Evolutionary conservation across 2,113 vertebrate genomes (phyloP).

Genomic region (Hoplias malabaricus): DNA sequence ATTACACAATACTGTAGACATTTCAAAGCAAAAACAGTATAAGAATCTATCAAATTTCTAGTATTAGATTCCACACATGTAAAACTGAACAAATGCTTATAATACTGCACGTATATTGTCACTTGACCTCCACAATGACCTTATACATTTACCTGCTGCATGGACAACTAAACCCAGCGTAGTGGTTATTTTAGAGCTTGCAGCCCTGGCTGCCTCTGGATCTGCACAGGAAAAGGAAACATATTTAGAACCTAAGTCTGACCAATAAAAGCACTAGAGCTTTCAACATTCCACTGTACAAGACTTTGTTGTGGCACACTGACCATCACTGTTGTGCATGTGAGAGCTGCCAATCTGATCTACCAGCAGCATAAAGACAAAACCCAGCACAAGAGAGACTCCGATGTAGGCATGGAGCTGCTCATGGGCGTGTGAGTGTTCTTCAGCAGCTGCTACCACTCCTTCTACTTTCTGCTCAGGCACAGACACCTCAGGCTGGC

Average conservation of each 20-base stretch:
- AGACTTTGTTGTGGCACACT: background rate
- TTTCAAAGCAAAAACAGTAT: background rate
- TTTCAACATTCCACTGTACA: background rate
- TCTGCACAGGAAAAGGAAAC: constrained; percentile 69
- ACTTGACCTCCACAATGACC: too few species aligned
- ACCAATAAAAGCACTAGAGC: background rate
- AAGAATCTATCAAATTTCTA: background rate
- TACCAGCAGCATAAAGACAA: constrained; percentile 97
- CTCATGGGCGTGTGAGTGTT: constrained; percentile 72
- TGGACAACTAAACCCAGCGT: constrained; percentile 95
- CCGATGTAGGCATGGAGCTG: constrained; percentile 93
- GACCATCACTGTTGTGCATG: constrained; percentile 88
- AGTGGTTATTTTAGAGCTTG: constrained; percentile 94
- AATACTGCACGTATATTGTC: too few species aligned
- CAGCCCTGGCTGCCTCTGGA: constrained; percentile 84
- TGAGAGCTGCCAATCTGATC: constrained; percentile 96
- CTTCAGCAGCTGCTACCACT: constrained; percentile 46
- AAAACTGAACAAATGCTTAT: too few species aligned
- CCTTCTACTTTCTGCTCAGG: constrained; percentile 63
- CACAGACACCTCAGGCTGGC: constrained; percentile 77
- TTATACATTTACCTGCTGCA: constrained; percentile 82
- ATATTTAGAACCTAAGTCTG: background rate
- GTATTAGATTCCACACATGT: too few species aligned
- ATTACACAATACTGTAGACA: background rate
- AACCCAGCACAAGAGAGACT: constrained; percentile 92